Evolutionary conservation across 2,113 vertebrate genomes (phyloP), one percentile per base, ranked within the genome.

Genomic region (Tenebrosternarchus preto): DNA sequence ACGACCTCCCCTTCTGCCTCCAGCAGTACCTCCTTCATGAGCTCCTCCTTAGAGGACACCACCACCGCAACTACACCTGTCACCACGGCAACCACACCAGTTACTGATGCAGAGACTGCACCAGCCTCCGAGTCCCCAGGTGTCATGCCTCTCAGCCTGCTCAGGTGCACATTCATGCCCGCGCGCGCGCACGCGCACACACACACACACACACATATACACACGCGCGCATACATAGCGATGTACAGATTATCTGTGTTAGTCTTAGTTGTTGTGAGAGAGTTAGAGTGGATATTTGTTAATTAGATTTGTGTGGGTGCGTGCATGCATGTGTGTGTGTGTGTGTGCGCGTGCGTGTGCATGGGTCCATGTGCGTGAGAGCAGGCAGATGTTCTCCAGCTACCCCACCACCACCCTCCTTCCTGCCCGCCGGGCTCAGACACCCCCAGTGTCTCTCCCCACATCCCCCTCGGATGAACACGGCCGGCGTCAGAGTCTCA

Each of bases 331-430:
- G 29, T 27, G 27, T 81, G 43, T 27, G 27, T 81, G 43, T 60
- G 59, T 81, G 2, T 63, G 16, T 69, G 16, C 80, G 16, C 15
- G 53, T 53, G 20, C 5, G 3, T 43, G 5, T n/a, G n/a, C n/a
- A n/a, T n/a, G n/a, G n/a, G 12, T 64, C n/a, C 77, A 20, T 72
- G 77, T 82, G 22, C 80, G 87, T 85, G 81, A 68, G 77, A 64
- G 74, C 92, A 99, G 97, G 87, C 97, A 99, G 95, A 98, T 99
- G 97, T 99, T 99, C 90, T 99, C 97, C 76, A 99, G 97, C 88
- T 99, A 99, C 73, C 97, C 97, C 2, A 98, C 97, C 8, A 98
- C 96, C 43, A 95, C 95, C 0, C 91, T 98, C 20, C 93, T 94
- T 74, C 96, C 97, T 0, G 92, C 93, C 22, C 95, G 97, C 5